Evolutionary conservation across 2,888 invertebrate genomes (phyloP).

Genomic region (Limnephilus marmoratus): DNA sequence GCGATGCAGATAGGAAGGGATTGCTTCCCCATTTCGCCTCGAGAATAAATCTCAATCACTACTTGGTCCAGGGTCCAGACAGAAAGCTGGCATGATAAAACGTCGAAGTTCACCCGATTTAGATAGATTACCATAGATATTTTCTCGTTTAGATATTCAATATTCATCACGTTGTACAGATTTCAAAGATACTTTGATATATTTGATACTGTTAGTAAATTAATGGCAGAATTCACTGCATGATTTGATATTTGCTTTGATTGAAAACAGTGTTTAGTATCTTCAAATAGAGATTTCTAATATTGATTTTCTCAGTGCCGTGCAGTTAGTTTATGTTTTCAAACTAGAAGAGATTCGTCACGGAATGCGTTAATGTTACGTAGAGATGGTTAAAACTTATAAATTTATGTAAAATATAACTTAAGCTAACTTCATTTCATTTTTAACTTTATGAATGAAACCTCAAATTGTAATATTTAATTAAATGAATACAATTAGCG

Average conservation of each 20-base stretch:
- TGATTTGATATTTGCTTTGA: too few species aligned
- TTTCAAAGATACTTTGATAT: not conserved
- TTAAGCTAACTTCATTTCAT: not conserved
- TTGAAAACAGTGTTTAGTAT: not conserved
- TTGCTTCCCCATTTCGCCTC: not conserved
- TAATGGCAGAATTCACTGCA: not conserved
- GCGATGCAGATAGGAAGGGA: not conserved
- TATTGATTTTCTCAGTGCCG: not conserved
- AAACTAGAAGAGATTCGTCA: not conserved
- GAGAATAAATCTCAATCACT: conserved; percentile 12
- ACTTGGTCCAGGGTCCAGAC: not conserved
- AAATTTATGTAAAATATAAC: not conserved
- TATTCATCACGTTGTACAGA: not conserved
- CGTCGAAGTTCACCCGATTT: not conserved
- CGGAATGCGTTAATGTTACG: too few species aligned
- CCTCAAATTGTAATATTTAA: too few species aligned
- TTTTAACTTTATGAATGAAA: too few species aligned
- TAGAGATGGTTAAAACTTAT: not conserved
- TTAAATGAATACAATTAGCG: too few species aligned
- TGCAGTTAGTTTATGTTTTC: not conserved
- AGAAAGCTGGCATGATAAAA: not conserved
- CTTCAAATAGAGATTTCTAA: not conserved
- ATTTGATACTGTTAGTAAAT: too few species aligned
- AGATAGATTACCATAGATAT: not conserved
- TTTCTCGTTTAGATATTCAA: not conserved